These are phyloP conservation scores for Cheirogaleus major DNA, from an alignment of 2,797 vertebrate species.

Conservation along the genomic window DNA sequence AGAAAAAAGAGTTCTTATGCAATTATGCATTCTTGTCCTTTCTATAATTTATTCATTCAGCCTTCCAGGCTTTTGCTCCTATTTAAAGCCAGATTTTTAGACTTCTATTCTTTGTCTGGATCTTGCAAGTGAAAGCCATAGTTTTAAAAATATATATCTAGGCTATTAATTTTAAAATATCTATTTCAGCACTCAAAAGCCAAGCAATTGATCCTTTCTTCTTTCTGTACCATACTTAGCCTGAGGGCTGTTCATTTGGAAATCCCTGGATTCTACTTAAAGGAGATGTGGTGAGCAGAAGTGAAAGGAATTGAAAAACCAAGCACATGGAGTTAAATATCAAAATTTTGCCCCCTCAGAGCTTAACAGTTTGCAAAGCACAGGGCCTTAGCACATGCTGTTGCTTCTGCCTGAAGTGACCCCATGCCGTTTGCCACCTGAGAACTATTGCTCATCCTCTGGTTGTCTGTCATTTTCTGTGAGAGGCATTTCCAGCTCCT, in stretches of 20 bases:
- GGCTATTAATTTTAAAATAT: conserved; percentile 45
- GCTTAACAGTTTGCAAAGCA: not conserved
- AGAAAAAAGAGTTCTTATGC: not conserved
- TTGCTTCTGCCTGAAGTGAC: not conserved
- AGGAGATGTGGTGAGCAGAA: not conserved
- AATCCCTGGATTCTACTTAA: not conserved
- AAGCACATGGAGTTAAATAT: not conserved
- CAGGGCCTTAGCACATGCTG: not conserved
- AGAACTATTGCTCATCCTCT: not conserved
- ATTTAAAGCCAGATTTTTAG: conserved; percentile 31
- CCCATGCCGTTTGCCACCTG: not conserved
- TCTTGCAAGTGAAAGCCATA: not conserved
- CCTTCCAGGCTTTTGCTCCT: not conserved
- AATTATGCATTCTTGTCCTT: not conserved
- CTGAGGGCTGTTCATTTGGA: not conserved
- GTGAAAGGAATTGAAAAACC: not conserved
- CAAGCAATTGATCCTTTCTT: conserved; percentile 17
- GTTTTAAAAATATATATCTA: conserved; percentile 1
- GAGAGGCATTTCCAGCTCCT: not conserved
- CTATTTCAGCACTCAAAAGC: not conserved
- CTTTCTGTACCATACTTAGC: not conserved
- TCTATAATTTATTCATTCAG: not conserved
- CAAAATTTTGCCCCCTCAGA: not conserved
- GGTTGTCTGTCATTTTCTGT: not conserved
- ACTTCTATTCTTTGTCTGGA: not conserved